phyloP scores from a whole-genome alignment of 2,888 invertebrate species.

The Copidosoma aretas region DNA sequence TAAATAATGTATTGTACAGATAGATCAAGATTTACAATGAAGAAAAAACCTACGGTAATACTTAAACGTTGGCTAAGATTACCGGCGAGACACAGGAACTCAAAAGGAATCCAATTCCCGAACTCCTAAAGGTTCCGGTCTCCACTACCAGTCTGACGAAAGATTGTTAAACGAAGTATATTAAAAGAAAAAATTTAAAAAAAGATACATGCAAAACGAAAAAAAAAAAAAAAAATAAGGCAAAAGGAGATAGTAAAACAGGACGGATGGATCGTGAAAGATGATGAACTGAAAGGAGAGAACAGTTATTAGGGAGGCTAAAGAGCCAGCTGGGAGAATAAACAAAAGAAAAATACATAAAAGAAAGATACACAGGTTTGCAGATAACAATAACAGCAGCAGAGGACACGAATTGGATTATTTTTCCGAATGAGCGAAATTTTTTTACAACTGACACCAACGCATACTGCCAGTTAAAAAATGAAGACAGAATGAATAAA shows the following conservation, averaged over 20 bases:
- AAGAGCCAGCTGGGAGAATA: neutral
- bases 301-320: conserved; percentile 1
- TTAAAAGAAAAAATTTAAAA: conserved; percentile 20
- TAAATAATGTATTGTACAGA: conserved; percentile 35
- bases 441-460: conserved; percentile 39
- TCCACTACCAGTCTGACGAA: neutral
- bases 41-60: neutral
- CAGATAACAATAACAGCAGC: neutral
- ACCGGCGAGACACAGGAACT: neutral
- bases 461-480: conserved; percentile 40
- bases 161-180: conserved; percentile 15
- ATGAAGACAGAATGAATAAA: conserved; percentile 10
- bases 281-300: neutral
- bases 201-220: conserved; percentile 20
- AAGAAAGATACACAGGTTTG: neutral
- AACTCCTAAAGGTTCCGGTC: neutral
- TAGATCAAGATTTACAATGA: conserved; percentile 30
- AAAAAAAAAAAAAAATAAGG: conserved; percentile 42
- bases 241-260: conserved; percentile 51
- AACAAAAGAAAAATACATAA: neutral
- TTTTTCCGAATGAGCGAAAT: conserved; percentile 12
- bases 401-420: conserved; percentile 16
- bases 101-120: neutral
- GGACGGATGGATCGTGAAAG: conserved; percentile 16
- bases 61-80: neutral